Conservation (phyloP, 2,888 invertebrate species). For the Epicampocera succincta region DNA sequence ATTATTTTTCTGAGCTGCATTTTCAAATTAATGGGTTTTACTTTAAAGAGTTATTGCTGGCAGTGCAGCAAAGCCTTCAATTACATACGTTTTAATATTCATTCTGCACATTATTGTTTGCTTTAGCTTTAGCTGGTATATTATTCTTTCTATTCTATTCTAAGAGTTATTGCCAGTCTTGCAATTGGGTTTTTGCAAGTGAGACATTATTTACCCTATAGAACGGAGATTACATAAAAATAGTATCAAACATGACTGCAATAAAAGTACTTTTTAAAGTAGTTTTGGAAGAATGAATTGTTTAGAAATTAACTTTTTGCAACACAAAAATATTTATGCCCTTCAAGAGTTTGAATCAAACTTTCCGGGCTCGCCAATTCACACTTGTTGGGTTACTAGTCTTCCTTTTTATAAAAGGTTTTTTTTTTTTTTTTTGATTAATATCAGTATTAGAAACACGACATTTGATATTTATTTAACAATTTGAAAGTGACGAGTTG, state of each 20-base stretch:
- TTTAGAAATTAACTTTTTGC: no score
- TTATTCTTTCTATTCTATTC: no score
- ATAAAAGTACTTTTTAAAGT: no score
- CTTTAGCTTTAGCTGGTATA: neutral
- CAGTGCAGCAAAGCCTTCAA: slow-evolving; percentile 18
- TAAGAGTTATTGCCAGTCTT: slow-evolving; percentile 24
- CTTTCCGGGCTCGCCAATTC: no score
- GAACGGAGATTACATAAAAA: no score
- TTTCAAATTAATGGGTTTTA: slow-evolving; percentile 32
- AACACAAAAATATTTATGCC: no score
- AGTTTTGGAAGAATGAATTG: no score
- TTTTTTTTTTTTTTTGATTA: neutral
- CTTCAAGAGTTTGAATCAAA: no score
- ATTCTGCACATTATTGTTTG: neutral
- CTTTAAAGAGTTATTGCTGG: neutral
- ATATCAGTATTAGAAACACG: slow-evolving; percentile 10
- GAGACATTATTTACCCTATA: no score
- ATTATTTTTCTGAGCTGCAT: neutral
- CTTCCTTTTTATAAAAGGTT: neutral
- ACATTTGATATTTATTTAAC: slow-evolving; percentile 50
- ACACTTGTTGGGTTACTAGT: no score
- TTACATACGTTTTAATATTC: neutral
- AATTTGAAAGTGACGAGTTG: slow-evolving; percentile 43
- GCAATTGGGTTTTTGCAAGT: neutral
- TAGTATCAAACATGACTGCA: no score